Base-by-base conservation (phyloP, 2,797 vertebrate species). In the Macropodus opercularis region DNA sequence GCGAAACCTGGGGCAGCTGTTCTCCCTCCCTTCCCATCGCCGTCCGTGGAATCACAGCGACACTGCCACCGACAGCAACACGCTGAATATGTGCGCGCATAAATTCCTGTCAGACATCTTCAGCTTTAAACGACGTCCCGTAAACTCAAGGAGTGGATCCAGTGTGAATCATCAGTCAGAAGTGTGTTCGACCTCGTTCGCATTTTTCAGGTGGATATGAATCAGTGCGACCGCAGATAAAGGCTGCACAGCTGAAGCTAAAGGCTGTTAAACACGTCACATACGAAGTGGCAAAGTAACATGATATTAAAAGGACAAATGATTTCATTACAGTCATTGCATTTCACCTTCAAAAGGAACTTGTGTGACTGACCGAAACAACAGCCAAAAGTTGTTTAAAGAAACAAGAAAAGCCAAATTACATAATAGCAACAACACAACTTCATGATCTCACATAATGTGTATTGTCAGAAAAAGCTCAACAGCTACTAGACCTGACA, bases 11-110 rank as follows among this genome's bases (percentile, higher is more conserved):
- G 3, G 59, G 58, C 26, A 22, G n/a, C 22, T n/a, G n/a, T 27
- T 50, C 31, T 47, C 53, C 21, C 64, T 72, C 64, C 70, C 67
- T 35, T 26, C 42, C 61, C 68, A 17, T 32, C 40, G 23, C 42
- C 14, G 53, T 77, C 65, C 59, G 55, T 58, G 15, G 70, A 72
- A 84, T 81, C 47, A 12, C 48, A 58, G 50, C 44, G 75, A 75
- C 77, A 49, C 67, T 51, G 48, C 10, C 38, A 46, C 41, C 34
- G 34, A 27, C n/a, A 27, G 7, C 31, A 32, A 13, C 14, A 43
- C 27, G 14, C 22, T 42, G 26, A 74, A 72, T 69, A 65, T 43
- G n/a, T 46, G 54, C 24, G 21, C 58, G 77, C 34, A 70, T 58
- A 44, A 22, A 65, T 43, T 46, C 43, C 29, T 18, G 42, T 77